Evolutionary conservation across 1,140 invertebrate species (phyloP).

Genomic region (Hyphantria cunea): DNA sequence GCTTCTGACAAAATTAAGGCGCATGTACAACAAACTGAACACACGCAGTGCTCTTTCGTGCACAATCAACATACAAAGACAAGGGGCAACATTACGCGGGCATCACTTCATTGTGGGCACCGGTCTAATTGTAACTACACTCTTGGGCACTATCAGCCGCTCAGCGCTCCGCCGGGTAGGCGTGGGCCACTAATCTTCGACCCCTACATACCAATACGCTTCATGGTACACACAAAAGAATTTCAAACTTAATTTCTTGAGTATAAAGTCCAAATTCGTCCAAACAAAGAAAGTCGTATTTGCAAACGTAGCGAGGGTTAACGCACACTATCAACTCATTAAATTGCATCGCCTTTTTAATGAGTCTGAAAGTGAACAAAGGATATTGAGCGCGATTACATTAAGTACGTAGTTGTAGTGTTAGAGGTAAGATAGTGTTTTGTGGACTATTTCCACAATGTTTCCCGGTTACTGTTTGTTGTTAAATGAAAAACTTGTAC

Average conservation of each 20-base stretch:
- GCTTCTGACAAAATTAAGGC: background rate
- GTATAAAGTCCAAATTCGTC: slow-evolving; percentile 47
- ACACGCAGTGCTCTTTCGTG: slow-evolving; percentile 47
- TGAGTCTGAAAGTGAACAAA: slow-evolving; percentile 82
- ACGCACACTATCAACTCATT: slow-evolving; percentile 82
- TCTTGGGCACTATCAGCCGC: slow-evolving; percentile 78
- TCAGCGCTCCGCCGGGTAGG: slow-evolving; percentile 77
- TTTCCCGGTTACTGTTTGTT: slow-evolving; percentile 34
- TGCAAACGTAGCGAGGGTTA: slow-evolving; percentile 76
- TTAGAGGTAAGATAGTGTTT: slow-evolving; percentile 65
- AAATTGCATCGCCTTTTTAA: slow-evolving; percentile 82
- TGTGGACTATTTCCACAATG: slow-evolving; percentile 39
- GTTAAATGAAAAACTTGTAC: slow-evolving; percentile 25
- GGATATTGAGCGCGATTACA: slow-evolving; percentile 80
- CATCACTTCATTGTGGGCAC: slow-evolving; percentile 81
- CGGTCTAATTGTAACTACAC: slow-evolving; percentile 82
- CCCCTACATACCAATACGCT: slow-evolving; percentile 73
- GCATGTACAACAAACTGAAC: slow-evolving; percentile 11
- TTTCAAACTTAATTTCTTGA: slow-evolving; percentile 36
- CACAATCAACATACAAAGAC: slow-evolving; percentile 81
- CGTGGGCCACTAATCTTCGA: slow-evolving; percentile 79
- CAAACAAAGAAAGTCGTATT: slow-evolving; percentile 46
- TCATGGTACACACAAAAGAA: slow-evolving; percentile 44
- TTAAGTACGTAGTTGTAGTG: slow-evolving; percentile 72
- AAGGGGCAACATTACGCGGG: slow-evolving; percentile 76